Conservation (phyloP, 1,140 invertebrate genomes). For the Drosophila nikananu region DNA sequence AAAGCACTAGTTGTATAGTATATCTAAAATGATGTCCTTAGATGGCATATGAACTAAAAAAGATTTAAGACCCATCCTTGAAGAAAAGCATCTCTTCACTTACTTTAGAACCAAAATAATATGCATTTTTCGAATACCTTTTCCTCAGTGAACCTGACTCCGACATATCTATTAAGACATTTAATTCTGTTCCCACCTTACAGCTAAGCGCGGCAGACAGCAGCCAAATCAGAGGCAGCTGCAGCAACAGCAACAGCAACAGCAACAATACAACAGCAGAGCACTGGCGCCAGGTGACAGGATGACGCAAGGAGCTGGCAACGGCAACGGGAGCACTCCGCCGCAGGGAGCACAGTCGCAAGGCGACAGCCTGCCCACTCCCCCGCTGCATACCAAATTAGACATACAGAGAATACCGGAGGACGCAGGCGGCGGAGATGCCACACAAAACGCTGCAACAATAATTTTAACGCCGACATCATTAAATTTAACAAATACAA, state of each 20-base stretch:
- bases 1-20: too few species aligned
- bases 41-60: too few species aligned
- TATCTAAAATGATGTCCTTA: too few species aligned
- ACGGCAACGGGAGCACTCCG: conserved; percentile 16
- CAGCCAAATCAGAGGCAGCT: conserved; percentile 52
- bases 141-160: not conserved
- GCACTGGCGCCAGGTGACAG: conserved; percentile 57
- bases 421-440: conserved; percentile 47
- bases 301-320: conserved; percentile 59
- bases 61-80: not conserved
- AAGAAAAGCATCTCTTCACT: too few species aligned
- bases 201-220: conserved; percentile 54
- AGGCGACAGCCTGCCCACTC: conserved; percentile 28
- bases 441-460: conserved; percentile 76
- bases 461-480: conserved; percentile 84
- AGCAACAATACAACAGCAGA: conserved; percentile 37
- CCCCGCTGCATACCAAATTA: conserved; percentile 75
- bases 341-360: conserved; percentile 22
- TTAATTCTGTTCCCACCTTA: conserved; percentile 64
- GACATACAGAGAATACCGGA: conserved; percentile 77
- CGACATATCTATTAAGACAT: conserved; percentile 62
- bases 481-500: conserved; percentile 83
- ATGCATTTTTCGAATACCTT: not conserved
- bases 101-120: too few species aligned
- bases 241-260: conserved; percentile 11